Evolutionary conservation across 2,888 invertebrate species (phyloP).

Genomic region (Sclerodermus sp.): DNA sequence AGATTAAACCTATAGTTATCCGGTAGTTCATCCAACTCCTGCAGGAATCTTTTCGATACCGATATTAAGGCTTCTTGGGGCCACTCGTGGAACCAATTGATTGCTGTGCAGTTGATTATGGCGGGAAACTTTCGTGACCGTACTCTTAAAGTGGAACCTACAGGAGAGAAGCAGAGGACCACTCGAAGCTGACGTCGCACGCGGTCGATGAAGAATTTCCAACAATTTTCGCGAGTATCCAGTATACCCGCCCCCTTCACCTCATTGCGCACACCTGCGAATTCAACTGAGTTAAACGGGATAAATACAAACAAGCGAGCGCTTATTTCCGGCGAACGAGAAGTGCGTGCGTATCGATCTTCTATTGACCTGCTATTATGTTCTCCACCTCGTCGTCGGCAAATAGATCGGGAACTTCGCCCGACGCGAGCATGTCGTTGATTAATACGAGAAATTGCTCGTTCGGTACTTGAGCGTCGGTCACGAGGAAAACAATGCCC

Average conservation of each 20-base stretch:
- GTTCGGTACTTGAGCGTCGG: slow-evolving; percentile 94
- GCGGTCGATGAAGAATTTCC: slow-evolving; percentile 96
- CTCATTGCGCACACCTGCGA: slow-evolving; percentile 53
- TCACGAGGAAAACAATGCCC: slow-evolving; percentile 94
- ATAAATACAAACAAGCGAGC: too few species aligned
- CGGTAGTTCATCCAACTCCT: slow-evolving; percentile 76
- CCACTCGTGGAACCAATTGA: slow-evolving; percentile 99
- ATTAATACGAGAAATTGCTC: slow-evolving; percentile 94
- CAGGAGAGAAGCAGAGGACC: slow-evolving; percentile 96
- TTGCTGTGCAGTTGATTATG: slow-evolving; percentile 90
- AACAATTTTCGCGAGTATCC: slow-evolving; percentile 93
- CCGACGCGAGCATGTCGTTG: slow-evolving; percentile 93
- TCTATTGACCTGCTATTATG: slow-evolving; percentile 82
- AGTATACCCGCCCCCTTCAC: slow-evolving; percentile 85
- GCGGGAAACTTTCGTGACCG: slow-evolving; percentile 95
- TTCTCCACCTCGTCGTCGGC: slow-evolving; percentile 96
- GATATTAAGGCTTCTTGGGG: slow-evolving; percentile 95
- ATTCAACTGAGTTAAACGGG: too few species aligned
- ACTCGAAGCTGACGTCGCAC: slow-evolving; percentile 87
- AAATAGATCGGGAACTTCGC: slow-evolving; percentile 93
- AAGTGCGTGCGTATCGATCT: too few species aligned
- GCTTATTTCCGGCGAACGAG: too few species aligned
- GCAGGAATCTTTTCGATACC: slow-evolving; percentile 85
- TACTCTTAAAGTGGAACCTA: slow-evolving; percentile 89
- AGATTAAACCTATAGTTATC: slow-evolving; percentile 61